Base-by-base conservation (phyloP, 2,888 invertebrate species). In the Taenaris catops region DNA sequence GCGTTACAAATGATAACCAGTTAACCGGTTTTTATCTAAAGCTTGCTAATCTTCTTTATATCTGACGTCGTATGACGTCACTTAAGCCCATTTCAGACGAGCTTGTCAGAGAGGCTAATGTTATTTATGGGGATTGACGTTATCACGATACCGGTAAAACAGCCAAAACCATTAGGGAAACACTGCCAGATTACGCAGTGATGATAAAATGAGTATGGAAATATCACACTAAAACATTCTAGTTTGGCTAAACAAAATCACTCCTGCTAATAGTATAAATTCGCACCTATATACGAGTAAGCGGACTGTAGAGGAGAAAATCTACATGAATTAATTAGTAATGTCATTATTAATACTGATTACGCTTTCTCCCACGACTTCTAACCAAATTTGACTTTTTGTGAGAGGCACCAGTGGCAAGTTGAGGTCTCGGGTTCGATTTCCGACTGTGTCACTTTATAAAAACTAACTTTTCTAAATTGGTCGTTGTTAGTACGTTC, bases 41-140 rank as follows among this genome's bases (percentile, higher is more conserved):
- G 53, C 63, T 51, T 49, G 61, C 63, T 78, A 69, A 78, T 78
- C 74, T 69, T 58, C 57, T 46, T 53, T 47, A 52, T 25, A 24
- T 19, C 36, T 74, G 66, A 75, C 78, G 84, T 80, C 79, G 81
- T 49, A 32, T 39, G 36, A 42, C 42, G 51, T 49, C 31, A 26
- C 49, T 55, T 73, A 73, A 73, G 62, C 68, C 65, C 49, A 51
- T 63, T 58, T 68, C 57, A 65, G 63, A 63, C 45, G 48, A 55
- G 62, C 61, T 61, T 75, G 76, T 79, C 74, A 76, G 61, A 63
- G 53, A 60, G 55, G 58, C 59, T 63, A 64, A 64, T 51, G 66
- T 69, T 75, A 71, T 81, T 76, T 73, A 70, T 61, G 62, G 56
- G 46, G 51, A 48, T 63, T 73, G 76, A 80, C 80, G 70, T 80